A percentile compares a stretch with the other conserved stretches of the same genome.
phyloP scores from a whole-genome alignment of 2,797 vertebrate species.

The Tapera naevia region DNA sequence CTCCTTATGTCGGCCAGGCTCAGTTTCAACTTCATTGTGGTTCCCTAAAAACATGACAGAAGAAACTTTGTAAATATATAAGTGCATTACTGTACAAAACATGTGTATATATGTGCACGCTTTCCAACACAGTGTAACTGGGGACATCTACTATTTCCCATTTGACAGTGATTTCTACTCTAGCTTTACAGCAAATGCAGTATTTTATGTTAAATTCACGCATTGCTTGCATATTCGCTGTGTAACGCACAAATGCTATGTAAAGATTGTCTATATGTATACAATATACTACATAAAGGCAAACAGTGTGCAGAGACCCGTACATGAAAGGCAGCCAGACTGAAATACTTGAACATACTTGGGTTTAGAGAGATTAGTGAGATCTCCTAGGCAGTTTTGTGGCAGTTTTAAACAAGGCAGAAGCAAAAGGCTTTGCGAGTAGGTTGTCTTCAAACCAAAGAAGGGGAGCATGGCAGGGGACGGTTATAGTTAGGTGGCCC shows the following conservation, averaged over 20 bases:
- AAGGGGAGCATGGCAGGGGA: not conserved
- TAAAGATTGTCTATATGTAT: not conserved
- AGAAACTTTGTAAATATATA: constrained; percentile 5
- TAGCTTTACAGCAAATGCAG: not conserved
- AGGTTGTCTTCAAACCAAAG: not conserved
- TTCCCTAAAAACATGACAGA: constrained; percentile 44
- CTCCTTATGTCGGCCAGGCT: constrained; percentile 68
- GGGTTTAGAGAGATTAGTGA: not conserved
- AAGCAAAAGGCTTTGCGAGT: not conserved
- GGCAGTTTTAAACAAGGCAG: not conserved
- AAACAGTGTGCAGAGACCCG: not conserved
- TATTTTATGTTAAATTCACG: not conserved
- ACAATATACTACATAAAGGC: not conserved
- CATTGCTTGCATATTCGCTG: not conserved
- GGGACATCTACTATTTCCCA: not conserved
- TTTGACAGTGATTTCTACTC: not conserved
- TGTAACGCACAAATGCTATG: not conserved
- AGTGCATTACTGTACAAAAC: not conserved
- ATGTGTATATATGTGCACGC: not conserved
- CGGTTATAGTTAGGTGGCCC: not conserved
- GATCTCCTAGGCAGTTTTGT: not conserved
- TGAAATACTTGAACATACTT: not conserved
- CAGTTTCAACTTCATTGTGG: constrained; percentile 59
- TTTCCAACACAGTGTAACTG: not conserved
- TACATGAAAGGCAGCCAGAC: not conserved